These are phyloP conservation scores for Pseudomugil gertrudae DNA, from an alignment of 2,797 vertebrate species.

Conservation along the genomic window DNA sequence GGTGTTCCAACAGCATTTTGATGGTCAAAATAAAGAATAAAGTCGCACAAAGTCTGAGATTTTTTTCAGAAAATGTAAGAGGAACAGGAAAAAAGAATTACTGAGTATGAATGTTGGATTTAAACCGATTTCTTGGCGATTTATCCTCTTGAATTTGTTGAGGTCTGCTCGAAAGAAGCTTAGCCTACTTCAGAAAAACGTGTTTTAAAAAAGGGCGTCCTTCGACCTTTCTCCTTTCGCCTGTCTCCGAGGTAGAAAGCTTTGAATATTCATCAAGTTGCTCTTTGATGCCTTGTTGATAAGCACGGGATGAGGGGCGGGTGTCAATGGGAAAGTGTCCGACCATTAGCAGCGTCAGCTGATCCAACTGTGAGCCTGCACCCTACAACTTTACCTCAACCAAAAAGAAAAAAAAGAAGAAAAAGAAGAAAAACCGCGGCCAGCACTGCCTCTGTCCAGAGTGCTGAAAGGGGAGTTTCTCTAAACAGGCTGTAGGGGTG, in stretches of 20 bases:
- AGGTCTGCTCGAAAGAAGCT: slow-evolving; percentile 16
- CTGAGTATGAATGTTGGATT: background rate
- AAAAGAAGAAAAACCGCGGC: slow-evolving; percentile 11
- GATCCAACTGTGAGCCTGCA: slow-evolving; percentile 60
- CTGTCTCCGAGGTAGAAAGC: slow-evolving; percentile 39
- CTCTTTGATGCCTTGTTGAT: slow-evolving; percentile 56
- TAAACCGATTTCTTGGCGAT: slow-evolving; percentile 11
- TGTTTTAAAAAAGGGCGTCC: slow-evolving; percentile 18
- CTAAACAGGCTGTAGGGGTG: slow-evolving; percentile 54
- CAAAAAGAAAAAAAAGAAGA: background rate
- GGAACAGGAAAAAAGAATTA: background rate
- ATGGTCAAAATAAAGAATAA: slow-evolving; percentile 13
- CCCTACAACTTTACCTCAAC: slow-evolving; percentile 30
- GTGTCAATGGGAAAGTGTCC: slow-evolving; percentile 28
- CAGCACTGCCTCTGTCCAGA: slow-evolving; percentile 80
- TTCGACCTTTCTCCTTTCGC: slow-evolving; percentile 27
- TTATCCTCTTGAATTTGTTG: slow-evolving; percentile 54
- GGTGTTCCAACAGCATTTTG: slow-evolving; percentile 87
- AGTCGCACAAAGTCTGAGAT: background rate
- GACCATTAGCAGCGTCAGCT: slow-evolving; percentile 68
- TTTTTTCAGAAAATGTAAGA: too few relatives aligned
- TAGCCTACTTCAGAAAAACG: slow-evolving; percentile 23
- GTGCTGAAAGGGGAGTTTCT: slow-evolving; percentile 84
- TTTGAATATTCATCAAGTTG: slow-evolving; percentile 68
- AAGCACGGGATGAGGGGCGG: slow-evolving; percentile 21